Evolutionary conservation across 2,888 invertebrate species (phyloP), one percentile per base, ranked within the genome.

Genomic region (Adelognathus sp.): DNA sequence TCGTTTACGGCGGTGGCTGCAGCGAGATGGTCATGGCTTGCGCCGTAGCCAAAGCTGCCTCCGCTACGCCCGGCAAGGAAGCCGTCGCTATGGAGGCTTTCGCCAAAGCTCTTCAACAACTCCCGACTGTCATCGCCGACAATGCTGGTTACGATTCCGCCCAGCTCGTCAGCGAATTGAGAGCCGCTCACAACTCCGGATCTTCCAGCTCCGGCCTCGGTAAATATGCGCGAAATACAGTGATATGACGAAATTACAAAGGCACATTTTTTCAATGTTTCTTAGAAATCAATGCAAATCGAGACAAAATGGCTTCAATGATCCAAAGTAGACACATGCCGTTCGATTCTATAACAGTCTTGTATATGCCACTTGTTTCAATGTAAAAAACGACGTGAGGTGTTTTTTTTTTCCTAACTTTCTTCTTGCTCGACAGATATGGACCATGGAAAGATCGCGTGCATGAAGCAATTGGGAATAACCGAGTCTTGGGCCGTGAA

Each of bases 131-230:
- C 71, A 99, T 99, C 82, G 98, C 99, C 39, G 99, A 99, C 92
- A 99, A 99, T 92, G 99, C 98, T 75, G 99, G 99, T 76, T 98
- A 97, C 91, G 99, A 99, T 93, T 98, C 98, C 52, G 97, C 99
- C 0, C 98, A 99, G 87, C 93, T 99, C 80, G 93, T 99, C 71
- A 96, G 98, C n/a, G 95, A 98, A 85, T 93, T 99, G 78, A 93
- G 98, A 82, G 99, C 99, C 6, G 94, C 95, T 6, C 99, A 99
- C 91, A 96, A 96, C 41, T 95, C 95, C 85, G 97, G 97, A 63
- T 94, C 96, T 78, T 92, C 90, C 82, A 95, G 96, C 1, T 94
- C 94, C 92, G 98, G 98, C 61, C 93, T 98, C 11, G 94, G 96
- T 96, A 88, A 92, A 93, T 88, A 1, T 11, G 64, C 5, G 33